Percentiles rank a stretch among this genome's conserved stretches.
These are phyloP conservation scores for cattle (Bos taurus) DNA, from an alignment of 2,113 vertebrate species.

Conservation along the genomic window ARS-UCD2.0 NC_037348.1:60742501-60743000, in stretches of 20 bases:
- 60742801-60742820: accelerated
- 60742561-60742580: accelerated
- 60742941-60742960: background rate
- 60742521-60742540: accelerated
- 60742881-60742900: background rate
- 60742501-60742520: accelerated
- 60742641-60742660: background rate
- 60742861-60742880: accelerated
- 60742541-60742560: accelerated
- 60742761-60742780: accelerated
- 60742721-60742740: accelerated
- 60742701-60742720: accelerated
- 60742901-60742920: background rate
- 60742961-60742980: background rate
- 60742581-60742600: accelerated
- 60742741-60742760: background rate
- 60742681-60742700: background rate
- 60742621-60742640: background rate
- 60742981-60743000: background rate
- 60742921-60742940: background rate
- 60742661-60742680: accelerated
- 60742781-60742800: background rate
- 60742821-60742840: accelerated
- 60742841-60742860: background rate
- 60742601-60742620: accelerated